Base-by-base conservation (phyloP, 2,797 vertebrate genomes). In the Rhinophrynus dorsalis region DNA sequence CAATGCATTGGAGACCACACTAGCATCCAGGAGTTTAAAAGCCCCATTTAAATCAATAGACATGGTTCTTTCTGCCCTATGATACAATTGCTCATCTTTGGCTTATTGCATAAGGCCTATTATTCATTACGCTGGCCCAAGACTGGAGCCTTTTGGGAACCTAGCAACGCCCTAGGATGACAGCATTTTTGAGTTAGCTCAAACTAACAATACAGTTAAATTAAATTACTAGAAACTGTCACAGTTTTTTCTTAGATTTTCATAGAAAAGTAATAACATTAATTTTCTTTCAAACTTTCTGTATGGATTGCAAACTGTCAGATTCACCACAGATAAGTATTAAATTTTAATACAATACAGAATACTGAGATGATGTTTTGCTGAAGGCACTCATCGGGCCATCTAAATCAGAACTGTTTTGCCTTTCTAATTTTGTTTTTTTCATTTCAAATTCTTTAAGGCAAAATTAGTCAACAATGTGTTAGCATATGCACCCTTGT, bases 211-310 rank as follows among this genome's bases (percentile, higher is more conserved):
- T n/a, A n/a, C n/a, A n/a, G n/a, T n/a, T n/a, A n/a, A 44, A 18
- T 44, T 17, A 5, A 18, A 17, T 44, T 44, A 56, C n/a, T 37
- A 37, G n/a, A 37, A 21, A 56, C 55, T 42, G 55, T n/a, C 44
- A 55, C 48, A 62, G 27, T 62, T 62, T 70, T 48, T 62, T 47
- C 58, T 56, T 38, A 45, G 17, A 32, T 23, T 62, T 47, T 29
- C 32, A 33, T 52, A 77, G 64, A 86, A 89, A 90, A 90, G 86
- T 84, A 90, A 91, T 90, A 90, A 90, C 88, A 85, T 73, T 86
- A 84, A 88, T 90, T 90, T 88, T 77, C 80, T 86, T 86, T 80
- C 76, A 89, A 88, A 86, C 82, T 79, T 83, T 47, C 33, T 84
- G 83, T 84, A 78, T 85, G 73, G 79, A 82, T 78, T 83, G 75